Evolutionary conservation across 1,140 invertebrate genomes (phyloP).

Genomic region (Hyles vespertilio): DNA sequence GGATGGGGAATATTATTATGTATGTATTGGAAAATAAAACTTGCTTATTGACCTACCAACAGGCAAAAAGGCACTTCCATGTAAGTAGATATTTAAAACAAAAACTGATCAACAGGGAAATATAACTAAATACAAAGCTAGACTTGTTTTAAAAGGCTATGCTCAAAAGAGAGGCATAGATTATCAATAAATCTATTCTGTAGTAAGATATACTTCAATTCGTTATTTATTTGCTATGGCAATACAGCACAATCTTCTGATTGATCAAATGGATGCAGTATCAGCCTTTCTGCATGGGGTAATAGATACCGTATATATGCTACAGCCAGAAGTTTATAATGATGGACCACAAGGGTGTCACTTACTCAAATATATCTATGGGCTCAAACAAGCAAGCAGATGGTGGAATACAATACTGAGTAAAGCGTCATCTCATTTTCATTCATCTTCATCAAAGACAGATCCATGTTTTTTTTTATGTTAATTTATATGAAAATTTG

Average conservation of each 20-base stretch:
- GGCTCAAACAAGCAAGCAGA: slow-evolving; percentile 22
- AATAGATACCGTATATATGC: slow-evolving; percentile 56
- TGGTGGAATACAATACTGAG: slow-evolving; percentile 12
- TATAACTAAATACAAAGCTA: slow-evolving; percentile 37
- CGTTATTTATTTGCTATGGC: slow-evolving; percentile 33
- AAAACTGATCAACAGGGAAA: slow-evolving; percentile 40
- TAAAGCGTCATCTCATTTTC: too few relatives aligned
- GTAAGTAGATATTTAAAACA: slow-evolving; percentile 58
- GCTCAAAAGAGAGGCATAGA: slow-evolving; percentile 33
- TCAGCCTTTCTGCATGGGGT: slow-evolving; percentile 45
- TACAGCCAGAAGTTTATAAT: slow-evolving; percentile 22
- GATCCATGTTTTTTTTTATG: slow-evolving; percentile 17
- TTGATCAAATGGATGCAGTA: slow-evolving; percentile 40
- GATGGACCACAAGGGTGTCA: slow-evolving; percentile 17
- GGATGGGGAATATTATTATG: slow-evolving; percentile 44
- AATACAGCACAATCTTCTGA: slow-evolving; percentile 28
- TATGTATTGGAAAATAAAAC: slow-evolving; percentile 50
- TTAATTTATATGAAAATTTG: neutral
- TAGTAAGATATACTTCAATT: slow-evolving; percentile 26
- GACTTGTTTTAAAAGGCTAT: slow-evolving; percentile 40
- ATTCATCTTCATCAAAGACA: too few relatives aligned
- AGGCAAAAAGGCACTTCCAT: slow-evolving; percentile 18
- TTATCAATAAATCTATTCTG: slow-evolving; percentile 40
- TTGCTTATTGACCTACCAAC: slow-evolving; percentile 45
- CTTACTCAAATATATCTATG: slow-evolving; percentile 26